Evolutionary conservation across 2,888 invertebrate species (phyloP).

Genomic region (Pilophorus perplexus): DNA sequence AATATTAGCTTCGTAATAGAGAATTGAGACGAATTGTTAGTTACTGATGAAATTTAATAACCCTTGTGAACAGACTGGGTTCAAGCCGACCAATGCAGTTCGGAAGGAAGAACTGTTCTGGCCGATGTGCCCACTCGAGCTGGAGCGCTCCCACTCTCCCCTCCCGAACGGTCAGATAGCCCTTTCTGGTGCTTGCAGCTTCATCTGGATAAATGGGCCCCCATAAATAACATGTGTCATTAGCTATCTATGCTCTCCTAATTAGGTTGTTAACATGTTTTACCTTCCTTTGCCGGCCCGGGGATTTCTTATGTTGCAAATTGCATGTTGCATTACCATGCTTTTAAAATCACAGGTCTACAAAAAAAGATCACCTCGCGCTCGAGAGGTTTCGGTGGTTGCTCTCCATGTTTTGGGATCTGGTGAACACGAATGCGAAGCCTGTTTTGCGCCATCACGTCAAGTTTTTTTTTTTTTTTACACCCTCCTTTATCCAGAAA

Average conservation of each 20-base stretch:
- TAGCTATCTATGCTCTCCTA: slow-evolving; percentile 6
- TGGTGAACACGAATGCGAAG: too few relatives aligned
- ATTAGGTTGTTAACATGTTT: slow-evolving; percentile 21
- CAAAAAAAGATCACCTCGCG: too few relatives aligned
- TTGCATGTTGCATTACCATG: too few relatives aligned
- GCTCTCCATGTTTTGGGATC: too few relatives aligned
- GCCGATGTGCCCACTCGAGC: slow-evolving; percentile 15
- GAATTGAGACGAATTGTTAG: too few relatives aligned
- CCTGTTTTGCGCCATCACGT: too few relatives aligned
- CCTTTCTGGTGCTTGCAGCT: slow-evolving; percentile 14
- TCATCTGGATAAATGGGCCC: slow-evolving; percentile 22
- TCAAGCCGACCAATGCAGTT: slow-evolving; percentile 31
- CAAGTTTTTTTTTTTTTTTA: too few relatives aligned
- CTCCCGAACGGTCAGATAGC: slow-evolving; percentile 4
- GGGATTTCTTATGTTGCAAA: too few relatives aligned
- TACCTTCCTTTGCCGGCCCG: not conserved
- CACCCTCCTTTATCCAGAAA: too few relatives aligned
- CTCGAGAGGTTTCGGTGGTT: too few relatives aligned
- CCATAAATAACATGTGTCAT: slow-evolving; percentile 25
- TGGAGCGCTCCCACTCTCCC: slow-evolving; percentile 23
- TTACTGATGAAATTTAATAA: not conserved
- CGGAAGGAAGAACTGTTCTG: slow-evolving; percentile 11
- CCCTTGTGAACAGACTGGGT: slow-evolving; percentile 27
- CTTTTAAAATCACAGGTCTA: too few relatives aligned
- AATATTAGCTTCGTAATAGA: too few relatives aligned